phyloP scores from a whole-genome alignment of 37 sponge, comb jelly and placozoan genomes.

The Spongilla lacustris region DNA sequence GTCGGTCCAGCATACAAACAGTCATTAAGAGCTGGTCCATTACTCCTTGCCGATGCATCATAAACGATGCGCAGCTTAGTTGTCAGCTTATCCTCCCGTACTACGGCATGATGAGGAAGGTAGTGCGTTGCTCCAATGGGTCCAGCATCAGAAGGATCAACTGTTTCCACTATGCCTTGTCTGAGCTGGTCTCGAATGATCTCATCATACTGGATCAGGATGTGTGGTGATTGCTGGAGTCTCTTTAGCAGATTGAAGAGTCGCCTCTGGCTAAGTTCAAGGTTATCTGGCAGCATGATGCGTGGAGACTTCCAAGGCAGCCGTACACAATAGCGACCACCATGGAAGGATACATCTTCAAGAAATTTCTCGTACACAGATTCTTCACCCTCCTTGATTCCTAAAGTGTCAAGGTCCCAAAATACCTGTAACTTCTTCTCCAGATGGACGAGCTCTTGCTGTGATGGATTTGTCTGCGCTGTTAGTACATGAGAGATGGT shows the following conservation, averaged over 20 bases:
- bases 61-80: conserved; percentile 10
- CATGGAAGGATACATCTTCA: conserved; percentile 4
- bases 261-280: conserved; percentile 29
- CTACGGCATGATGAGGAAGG: conserved; percentile 37
- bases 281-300: conserved; percentile 25
- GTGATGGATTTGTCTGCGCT: no score
- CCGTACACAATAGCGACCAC: conserved; percentile 33
- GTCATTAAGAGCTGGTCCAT: conserved; percentile 12
- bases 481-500: background rate
- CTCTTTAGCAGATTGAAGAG: conserved; percentile 13
- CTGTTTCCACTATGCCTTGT: conserved; percentile 36
- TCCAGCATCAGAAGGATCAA: conserved; percentile 1
- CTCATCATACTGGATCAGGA: conserved; percentile 28
- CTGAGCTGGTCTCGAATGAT: conserved; percentile 26
- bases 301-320: conserved; percentile 39
- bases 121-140: conserved; percentile 12
- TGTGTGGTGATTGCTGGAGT: conserved; percentile 16
- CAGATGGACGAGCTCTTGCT: background rate
- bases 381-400: background rate
- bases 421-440: conserved; percentile 7
- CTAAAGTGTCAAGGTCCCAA: conserved; percentile 42
- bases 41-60: no score
- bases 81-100: conserved; percentile 1
- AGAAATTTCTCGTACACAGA: conserved; percentile 20
- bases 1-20: conserved; percentile 17